Percentiles rank a stretch among this genome's conserved stretches.
phyloP scores from a whole-genome alignment of 2,113 vertebrate species.

The Ceuthmochares aereus region DNA sequence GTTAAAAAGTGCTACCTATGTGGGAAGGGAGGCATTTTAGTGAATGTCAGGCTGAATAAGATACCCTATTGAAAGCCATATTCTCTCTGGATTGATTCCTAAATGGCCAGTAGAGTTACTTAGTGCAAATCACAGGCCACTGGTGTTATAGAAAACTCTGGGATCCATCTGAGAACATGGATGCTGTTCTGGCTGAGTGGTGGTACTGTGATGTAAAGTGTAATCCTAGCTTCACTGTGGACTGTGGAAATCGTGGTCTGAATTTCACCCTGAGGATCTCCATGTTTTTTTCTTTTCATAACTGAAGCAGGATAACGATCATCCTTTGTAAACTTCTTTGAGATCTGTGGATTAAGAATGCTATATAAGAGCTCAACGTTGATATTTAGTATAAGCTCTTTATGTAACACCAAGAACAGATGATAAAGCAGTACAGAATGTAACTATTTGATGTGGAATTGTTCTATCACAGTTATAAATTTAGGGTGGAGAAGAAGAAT shows the following conservation, averaged over 20 bases:
- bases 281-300: background rate
- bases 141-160: background rate
- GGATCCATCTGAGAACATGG: background rate
- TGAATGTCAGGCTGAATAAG: background rate
- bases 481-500: background rate
- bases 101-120: background rate
- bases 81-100: background rate
- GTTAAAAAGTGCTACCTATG: background rate
- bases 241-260: background rate
- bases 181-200: background rate
- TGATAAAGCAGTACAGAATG: conserved; percentile 49
- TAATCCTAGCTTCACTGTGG: background rate
- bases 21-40: background rate
- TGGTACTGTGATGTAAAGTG: background rate
- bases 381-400: conserved; percentile 59
- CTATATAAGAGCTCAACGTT: conserved; percentile 9
- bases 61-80: accelerated
- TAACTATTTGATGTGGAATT: background rate
- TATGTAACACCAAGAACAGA: conserved; percentile 57
- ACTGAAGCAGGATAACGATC: background rate
- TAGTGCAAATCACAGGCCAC: background rate
- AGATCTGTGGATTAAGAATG: conserved; percentile 62
- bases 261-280: background rate
- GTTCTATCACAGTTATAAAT: background rate
- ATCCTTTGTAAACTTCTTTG: conserved; percentile 47